A percentile compares a stretch with the other conserved stretches of the same genome.
phyloP scores from a whole-genome alignment of 2,113 vertebrate species.

The mouse (Mus musculus) region GRCm39 chr3:29795001-29795500 shows the following conservation, averaged over 20 bases:
- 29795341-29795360: background rate
- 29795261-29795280: background rate
- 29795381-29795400: background rate
- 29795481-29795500: background rate
- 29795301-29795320: background rate
- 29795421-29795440: background rate
- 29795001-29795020: slow-evolving; percentile 8
- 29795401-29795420: background rate
- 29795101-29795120: background rate
- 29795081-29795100: background rate
- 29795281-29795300: background rate
- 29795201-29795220: background rate
- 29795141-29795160: accelerated
- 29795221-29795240: background rate
- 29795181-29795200: background rate
- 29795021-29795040: background rate
- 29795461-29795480: background rate
- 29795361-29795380: background rate
- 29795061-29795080: background rate
- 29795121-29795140: background rate
- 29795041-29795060: background rate
- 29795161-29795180: background rate
- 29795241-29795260: background rate
- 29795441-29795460: background rate
- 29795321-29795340: background rate